Evolutionary conservation across 2,888 invertebrate species (phyloP).

Genomic region (Pammene fasciana): DNA sequence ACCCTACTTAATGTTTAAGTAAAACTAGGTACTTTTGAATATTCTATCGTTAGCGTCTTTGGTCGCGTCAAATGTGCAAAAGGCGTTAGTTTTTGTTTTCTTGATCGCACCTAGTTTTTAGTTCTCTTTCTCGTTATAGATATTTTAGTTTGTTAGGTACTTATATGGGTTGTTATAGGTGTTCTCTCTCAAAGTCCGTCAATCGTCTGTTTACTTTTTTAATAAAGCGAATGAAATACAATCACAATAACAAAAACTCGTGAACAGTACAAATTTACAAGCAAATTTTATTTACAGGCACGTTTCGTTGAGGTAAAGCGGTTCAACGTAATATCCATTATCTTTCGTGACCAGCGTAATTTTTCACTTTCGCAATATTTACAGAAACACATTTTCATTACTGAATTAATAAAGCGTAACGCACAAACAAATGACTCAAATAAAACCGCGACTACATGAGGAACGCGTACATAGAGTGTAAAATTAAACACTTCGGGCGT

Average conservation of each 20-base stretch:
- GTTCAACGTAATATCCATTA: constrained; percentile 27
- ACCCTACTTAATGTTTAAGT: constrained; percentile 3
- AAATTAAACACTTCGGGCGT: constrained; percentile 59
- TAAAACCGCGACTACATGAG: constrained; percentile 47
- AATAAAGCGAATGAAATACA: neutral
- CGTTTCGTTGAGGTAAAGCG: constrained; percentile 13
- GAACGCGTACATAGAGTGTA: constrained; percentile 62
- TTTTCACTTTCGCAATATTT: constrained; percentile 31
- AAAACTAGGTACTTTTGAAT: neutral
- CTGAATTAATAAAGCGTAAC: constrained; percentile 35
- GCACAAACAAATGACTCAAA: constrained; percentile 29
- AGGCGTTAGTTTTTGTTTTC: neutral
- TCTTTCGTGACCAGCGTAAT: constrained; percentile 21
- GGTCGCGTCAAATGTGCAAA: neutral
- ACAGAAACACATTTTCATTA: constrained; percentile 32
- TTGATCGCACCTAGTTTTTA: too few relatives aligned
- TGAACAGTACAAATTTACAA: neutral
- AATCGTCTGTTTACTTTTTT: too few relatives aligned
- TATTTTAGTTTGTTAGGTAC: too few relatives aligned
- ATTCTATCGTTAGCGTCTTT: too few relatives aligned
- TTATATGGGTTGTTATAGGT: too few relatives aligned
- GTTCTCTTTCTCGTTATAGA: too few relatives aligned
- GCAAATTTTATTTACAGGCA: neutral
- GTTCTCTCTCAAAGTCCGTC: too few relatives aligned
- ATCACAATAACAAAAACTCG: neutral